phyloP scores from a whole-genome alignment of 2,888 invertebrate species.

The Himalopsyche japonica region DNA sequence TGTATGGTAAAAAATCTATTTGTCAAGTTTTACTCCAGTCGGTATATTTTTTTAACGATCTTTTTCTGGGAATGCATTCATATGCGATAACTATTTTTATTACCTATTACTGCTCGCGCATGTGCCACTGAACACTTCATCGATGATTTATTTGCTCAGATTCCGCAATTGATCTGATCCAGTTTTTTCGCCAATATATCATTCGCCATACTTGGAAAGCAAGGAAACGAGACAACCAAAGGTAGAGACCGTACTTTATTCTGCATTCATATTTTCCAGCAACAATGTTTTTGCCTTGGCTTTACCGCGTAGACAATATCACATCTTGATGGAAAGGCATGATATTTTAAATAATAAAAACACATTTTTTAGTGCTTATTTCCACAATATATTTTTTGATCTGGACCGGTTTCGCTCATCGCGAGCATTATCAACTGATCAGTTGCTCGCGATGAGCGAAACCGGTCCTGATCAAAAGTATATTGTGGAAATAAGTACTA shows the following conservation, averaged over 20 bases:
- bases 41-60: background rate
- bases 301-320: too few relatives aligned
- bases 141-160: conserved; percentile 36
- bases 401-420: too few relatives aligned
- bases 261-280: background rate
- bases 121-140: conserved; percentile 9
- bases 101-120: conserved; percentile 5
- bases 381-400: too few relatives aligned
- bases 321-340: too few relatives aligned
- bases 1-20: background rate
- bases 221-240: background rate
- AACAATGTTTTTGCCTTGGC: background rate
- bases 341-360: too few relatives aligned
- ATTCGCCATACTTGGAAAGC: background rate
- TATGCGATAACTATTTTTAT: background rate
- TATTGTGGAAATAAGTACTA: too few relatives aligned
- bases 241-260: background rate
- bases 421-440: too few relatives aligned
- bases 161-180: conserved; percentile 30
- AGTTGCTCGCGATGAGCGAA: too few relatives aligned
- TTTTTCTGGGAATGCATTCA: background rate
- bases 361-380: too few relatives aligned
- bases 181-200: conserved; percentile 16
- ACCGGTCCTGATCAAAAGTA: too few relatives aligned
- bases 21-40: background rate